phyloP scores from a whole-genome alignment of 1,140 invertebrate genomes.

The Diabrotica undecimpunctata region DNA sequence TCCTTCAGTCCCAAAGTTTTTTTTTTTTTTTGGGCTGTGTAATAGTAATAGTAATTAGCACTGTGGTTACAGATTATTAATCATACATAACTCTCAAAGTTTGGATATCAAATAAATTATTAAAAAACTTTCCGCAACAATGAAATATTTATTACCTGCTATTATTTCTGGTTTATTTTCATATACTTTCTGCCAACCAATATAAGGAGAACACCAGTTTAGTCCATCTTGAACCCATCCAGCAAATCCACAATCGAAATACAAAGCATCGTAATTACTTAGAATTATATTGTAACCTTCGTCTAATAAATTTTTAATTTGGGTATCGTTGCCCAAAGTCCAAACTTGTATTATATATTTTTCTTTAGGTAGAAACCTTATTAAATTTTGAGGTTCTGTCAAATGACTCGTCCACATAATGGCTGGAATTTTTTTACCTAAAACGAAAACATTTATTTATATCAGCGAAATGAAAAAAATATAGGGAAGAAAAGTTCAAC shows the following conservation, averaged over 20 bases:
- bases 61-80: too few species aligned
- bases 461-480: too few species aligned
- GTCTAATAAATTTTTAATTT: slow-evolving; percentile 62
- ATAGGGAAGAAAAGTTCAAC: too few species aligned
- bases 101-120: too few species aligned
- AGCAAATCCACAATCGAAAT: slow-evolving; percentile 77
- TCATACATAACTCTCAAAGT: too few species aligned
- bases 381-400: slow-evolving; percentile 62
- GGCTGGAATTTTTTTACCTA: slow-evolving; percentile 55
- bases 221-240: slow-evolving; percentile 63
- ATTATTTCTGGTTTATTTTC: slow-evolving; percentile 67
- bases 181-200: slow-evolving; percentile 83
- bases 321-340: slow-evolving; percentile 62
- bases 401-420: slow-evolving; percentile 82
- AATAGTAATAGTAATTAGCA: too few species aligned
- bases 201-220: slow-evolving; percentile 86
- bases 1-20: too few species aligned
- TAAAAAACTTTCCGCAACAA: neutral
- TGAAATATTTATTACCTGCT: slow-evolving; percentile 39
- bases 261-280: slow-evolving; percentile 80
- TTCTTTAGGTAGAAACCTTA: slow-evolving; percentile 62
- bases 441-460: neutral
- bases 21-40: too few species aligned
- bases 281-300: slow-evolving; percentile 73
- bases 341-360: slow-evolving; percentile 80